Base-by-base conservation (phyloP, 2,797 vertebrate genomes). In the Coregonus suidteri region DNA sequence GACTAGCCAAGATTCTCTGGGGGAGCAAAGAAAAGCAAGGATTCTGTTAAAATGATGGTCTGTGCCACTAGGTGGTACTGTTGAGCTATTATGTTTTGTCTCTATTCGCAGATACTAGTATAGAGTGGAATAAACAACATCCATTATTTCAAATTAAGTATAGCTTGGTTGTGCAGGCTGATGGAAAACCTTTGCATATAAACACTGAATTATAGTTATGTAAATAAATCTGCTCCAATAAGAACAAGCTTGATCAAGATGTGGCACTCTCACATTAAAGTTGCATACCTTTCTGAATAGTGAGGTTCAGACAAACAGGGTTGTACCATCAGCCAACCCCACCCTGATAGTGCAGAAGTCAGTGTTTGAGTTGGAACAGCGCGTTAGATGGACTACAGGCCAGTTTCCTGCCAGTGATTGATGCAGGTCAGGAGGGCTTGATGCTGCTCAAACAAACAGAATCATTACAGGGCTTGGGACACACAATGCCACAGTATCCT, bases 31-130 rank as follows among this genome's bases (percentile, higher is more conserved):
- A 20, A 20, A 59, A 20, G 56, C 56, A 59, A 59, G n/a, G 1
- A n/a, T 59, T 56, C 16, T 35, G 16, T 6, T 56, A 18, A 65
- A 65, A 1, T 81, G 34, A 34, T 0, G 18, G 0, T 31, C 35
- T 79, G 37, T 77, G 37, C 25, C 92, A 91, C 88, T 85, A 92
- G 92, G 79, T 86, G 93, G 91, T 41, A 89, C 90, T 88, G 80
- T 89, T 47, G 81, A 35, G 65, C 83, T 54, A 74, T 20, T 1
- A 54, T 20, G 37, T 69, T 13, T 67, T 35, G 37, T 9, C 75
- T 4, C 56, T 47, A 76, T 34, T 20, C 25, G 20, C 64, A 9
- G n/a, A 20, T 51, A 15, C 5, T 35, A 51, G 41, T 47, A 47
- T 11, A 64, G 4, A 69, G 25, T 3, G 0, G 9, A 15, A 67